Evolutionary conservation across 2,888 invertebrate species (phyloP).

Genomic region (Lottia gigantea): DNA sequence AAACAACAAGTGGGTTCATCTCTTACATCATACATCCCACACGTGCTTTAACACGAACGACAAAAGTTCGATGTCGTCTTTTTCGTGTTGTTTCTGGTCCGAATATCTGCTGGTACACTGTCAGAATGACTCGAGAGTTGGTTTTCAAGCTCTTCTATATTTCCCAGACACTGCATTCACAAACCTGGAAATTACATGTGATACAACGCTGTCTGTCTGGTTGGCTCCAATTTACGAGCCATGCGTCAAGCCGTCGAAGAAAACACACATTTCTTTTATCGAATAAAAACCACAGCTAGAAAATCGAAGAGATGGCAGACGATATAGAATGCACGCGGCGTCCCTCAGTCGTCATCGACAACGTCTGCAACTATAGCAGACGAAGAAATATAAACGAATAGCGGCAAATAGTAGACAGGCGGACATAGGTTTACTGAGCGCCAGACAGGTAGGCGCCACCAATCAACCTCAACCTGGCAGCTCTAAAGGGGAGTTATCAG

Average conservation of each 20-base stretch:
- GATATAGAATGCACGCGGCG: slow-evolving; percentile 11
- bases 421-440: slow-evolving; percentile 5
- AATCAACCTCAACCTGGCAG: background rate
- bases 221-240: slow-evolving; percentile 8
- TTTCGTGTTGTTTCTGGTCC: background rate
- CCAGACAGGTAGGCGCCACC: slow-evolving; percentile 3
- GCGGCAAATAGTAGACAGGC: slow-evolving; percentile 6
- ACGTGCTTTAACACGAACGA: background rate
- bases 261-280: slow-evolving; percentile 11
- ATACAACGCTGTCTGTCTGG: slow-evolving; percentile 9
- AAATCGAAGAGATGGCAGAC: slow-evolving; percentile 11
- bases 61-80: background rate
- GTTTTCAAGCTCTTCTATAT: background rate
- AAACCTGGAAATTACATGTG: slow-evolving; percentile 5
- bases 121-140: too few relatives aligned
- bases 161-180: slow-evolving; percentile 3
- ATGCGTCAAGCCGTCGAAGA: slow-evolving; percentile 10
- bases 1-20: slow-evolving; percentile 9
- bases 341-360: slow-evolving; percentile 11
- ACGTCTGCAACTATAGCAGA: background rate
- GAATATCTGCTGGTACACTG: too few relatives aligned
- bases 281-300: slow-evolving; percentile 5
- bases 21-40: background rate
- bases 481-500: too few relatives aligned
- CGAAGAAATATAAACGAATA: slow-evolving; percentile 5